phyloP scores from a whole-genome alignment of 2,888 invertebrate genomes.

The Xylota segnis region DNA sequence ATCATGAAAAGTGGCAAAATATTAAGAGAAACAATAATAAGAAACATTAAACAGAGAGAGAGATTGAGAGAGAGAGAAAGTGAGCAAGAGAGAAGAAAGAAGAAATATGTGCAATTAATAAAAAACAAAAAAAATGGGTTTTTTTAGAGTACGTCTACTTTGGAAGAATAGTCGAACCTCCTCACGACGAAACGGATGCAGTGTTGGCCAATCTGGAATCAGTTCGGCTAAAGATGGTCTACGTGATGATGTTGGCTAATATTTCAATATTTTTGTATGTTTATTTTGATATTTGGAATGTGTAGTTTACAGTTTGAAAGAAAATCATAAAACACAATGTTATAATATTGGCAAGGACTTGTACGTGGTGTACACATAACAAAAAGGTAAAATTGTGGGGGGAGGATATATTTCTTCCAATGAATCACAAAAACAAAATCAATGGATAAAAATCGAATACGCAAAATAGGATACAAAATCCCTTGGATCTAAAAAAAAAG shows the following conservation, averaged over 20 bases:
- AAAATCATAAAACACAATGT: slow-evolving; percentile 54
- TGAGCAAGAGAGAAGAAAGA: slow-evolving; percentile 40
- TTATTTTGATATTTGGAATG: slow-evolving; percentile 52
- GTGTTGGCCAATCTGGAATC: slow-evolving; percentile 97
- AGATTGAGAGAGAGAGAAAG: slow-evolving; percentile 55
- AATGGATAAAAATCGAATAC: not conserved
- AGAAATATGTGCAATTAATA: slow-evolving; percentile 31
- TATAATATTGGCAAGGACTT: slow-evolving; percentile 37
- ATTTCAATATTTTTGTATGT: slow-evolving; percentile 54
- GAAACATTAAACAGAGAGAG: slow-evolving; percentile 38
- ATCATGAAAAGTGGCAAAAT: slow-evolving; percentile 11
- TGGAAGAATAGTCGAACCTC: slow-evolving; percentile 89
- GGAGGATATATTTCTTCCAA: slow-evolving; percentile 1
- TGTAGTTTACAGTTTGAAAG: slow-evolving; percentile 46
- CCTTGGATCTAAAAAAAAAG: slow-evolving; percentile 28
- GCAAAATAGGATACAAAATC: not conserved
- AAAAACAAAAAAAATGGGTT: slow-evolving; percentile 57
- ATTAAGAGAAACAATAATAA: slow-evolving; percentile 16
- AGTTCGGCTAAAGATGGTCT: slow-evolving; percentile 96
- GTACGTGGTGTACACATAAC: slow-evolving; percentile 17
- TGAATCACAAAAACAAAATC: slow-evolving; percentile 31
- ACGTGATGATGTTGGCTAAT: slow-evolving; percentile 86
- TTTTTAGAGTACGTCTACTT: slow-evolving; percentile 77
- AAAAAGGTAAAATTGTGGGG: slow-evolving; percentile 13
- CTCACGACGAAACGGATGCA: slow-evolving; percentile 85